Conservation (phyloP, 1,140 invertebrate genomes). For the Samia ricini region DNA sequence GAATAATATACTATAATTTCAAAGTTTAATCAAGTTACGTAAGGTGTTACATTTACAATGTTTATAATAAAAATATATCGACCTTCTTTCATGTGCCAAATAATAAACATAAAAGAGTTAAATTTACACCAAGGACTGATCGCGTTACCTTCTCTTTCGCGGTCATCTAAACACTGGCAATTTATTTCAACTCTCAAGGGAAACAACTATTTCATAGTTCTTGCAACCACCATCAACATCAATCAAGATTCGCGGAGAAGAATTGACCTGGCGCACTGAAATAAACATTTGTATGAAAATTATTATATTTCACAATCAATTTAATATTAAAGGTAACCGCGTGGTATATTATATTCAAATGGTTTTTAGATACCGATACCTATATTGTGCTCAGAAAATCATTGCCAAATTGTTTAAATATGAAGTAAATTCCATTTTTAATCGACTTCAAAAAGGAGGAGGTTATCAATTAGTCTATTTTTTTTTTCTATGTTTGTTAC, state of each 20-base stretch:
- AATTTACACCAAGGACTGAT: neutral
- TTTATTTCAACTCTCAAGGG: slow-evolving; percentile 30
- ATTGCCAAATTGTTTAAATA: no score
- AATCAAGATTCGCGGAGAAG: slow-evolving; percentile 33
- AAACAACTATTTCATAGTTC: slow-evolving; percentile 28
- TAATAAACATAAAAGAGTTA: neutral
- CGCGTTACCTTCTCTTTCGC: neutral
- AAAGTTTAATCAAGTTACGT: no score
- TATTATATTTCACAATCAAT: slow-evolving; percentile 15
- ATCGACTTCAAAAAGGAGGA: no score
- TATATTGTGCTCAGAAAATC: no score
- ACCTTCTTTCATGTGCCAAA: neutral
- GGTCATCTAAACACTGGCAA: neutral
- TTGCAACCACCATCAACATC: slow-evolving; percentile 26
- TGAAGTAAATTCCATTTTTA: no score
- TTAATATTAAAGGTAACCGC: no score
- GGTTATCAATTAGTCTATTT: no score
- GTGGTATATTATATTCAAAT: no score
- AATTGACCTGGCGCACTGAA: slow-evolving; percentile 48
- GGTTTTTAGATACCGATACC: no score
- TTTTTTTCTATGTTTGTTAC: no score
- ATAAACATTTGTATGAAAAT: slow-evolving; percentile 42
- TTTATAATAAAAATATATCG: neutral
- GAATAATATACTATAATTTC: no score
- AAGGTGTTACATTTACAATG: neutral